Conservation (phyloP, 1,140 invertebrate genomes). For the Apis cerana region DNA sequence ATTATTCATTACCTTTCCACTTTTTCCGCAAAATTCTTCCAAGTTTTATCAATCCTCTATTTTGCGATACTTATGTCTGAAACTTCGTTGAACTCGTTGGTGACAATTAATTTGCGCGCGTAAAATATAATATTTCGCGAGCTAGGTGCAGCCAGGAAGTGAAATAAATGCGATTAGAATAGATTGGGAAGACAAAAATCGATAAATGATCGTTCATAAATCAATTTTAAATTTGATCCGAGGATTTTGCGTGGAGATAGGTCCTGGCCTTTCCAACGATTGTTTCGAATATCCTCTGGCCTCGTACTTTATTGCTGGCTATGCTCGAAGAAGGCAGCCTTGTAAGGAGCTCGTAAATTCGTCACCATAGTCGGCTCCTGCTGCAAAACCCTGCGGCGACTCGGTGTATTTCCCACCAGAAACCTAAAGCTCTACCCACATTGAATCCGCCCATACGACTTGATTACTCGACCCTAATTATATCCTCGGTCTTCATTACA, state of each 20-base stretch:
- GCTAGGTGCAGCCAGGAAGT: slow-evolving; percentile 9
- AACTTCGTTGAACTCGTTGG: background rate
- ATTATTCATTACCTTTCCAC: slow-evolving; percentile 18
- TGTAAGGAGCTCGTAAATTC: slow-evolving; percentile 75
- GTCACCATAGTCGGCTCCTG: slow-evolving; percentile 71
- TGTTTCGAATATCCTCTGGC: slow-evolving; percentile 66
- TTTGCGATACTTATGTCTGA: no score
- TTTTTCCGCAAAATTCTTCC: no score
- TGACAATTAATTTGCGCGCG: background rate
- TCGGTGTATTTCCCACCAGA: slow-evolving; percentile 52
- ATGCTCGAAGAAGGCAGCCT: slow-evolving; percentile 61
- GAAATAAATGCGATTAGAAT: background rate
- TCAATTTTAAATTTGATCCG: slow-evolving; percentile 67
- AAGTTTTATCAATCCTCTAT: background rate
- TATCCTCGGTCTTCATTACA: background rate
- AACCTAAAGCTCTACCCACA: slow-evolving; percentile 55
- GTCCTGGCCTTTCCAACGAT: slow-evolving; percentile 55
- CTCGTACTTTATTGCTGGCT: slow-evolving; percentile 65
- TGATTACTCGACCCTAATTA: slow-evolving; percentile 28
- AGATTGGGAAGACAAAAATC: background rate
- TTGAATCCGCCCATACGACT: slow-evolving; percentile 22
- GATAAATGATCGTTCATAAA: slow-evolving; percentile 60
- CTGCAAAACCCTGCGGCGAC: slow-evolving; percentile 57
- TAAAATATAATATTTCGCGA: background rate
- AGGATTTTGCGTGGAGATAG: slow-evolving; percentile 47